These are phyloP conservation scores for Muscina levida DNA, from an alignment of 2,888 invertebrate species.

Conservation along the genomic window DNA sequence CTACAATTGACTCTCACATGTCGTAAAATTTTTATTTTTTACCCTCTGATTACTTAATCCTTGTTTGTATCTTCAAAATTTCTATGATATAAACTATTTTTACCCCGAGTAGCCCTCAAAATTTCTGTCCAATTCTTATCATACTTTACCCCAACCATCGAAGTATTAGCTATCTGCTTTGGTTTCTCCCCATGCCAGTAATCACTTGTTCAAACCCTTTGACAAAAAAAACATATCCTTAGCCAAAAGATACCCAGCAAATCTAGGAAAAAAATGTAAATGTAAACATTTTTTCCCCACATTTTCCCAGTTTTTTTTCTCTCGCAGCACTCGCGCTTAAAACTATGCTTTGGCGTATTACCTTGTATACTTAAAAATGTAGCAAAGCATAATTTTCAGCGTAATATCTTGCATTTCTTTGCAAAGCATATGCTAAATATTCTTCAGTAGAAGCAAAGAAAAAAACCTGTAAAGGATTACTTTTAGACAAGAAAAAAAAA, in stretches of 20 bases:
- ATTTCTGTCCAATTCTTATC: no score
- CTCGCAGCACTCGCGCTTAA: neutral
- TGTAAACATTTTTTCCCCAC: conserved; percentile 19
- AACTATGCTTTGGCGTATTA: conserved; percentile 29
- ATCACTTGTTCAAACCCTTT: no score
- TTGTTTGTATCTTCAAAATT: no score
- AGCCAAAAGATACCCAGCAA: neutral
- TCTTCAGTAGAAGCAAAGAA: neutral
- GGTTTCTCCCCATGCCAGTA: no score
- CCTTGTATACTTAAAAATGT: conserved; percentile 34
- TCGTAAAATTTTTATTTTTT: no score
- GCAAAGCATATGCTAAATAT: conserved; percentile 59
- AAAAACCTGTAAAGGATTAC: conserved; percentile 17
- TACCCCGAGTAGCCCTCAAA: no score
- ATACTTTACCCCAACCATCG: no score
- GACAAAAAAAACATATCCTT: no score
- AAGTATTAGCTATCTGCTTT: no score
- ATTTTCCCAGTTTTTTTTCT: neutral
- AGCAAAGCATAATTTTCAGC: conserved; percentile 58
- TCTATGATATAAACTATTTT: no score
- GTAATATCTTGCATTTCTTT: conserved; percentile 42
- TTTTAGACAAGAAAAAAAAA: conserved; percentile 26
- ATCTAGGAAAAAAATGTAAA: conserved; percentile 38
- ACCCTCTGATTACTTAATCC: no score
- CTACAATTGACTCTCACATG: no score